Conservation (phyloP, 2,113 vertebrate species). For the Misgurnus mizolepis region DNA sequence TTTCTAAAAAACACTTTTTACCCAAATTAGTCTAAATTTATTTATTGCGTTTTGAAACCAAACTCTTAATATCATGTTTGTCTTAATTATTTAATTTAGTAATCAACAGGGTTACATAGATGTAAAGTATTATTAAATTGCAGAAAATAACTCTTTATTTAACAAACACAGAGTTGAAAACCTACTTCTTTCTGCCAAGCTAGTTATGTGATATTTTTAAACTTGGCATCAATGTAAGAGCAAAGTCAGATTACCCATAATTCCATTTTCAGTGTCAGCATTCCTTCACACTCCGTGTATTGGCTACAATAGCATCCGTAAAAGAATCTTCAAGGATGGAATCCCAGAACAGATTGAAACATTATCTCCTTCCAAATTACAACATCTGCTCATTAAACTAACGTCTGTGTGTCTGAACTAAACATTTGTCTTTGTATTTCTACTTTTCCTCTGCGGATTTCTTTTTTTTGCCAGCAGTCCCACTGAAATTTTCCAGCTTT, state of each 20-base stretch:
- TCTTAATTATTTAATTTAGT: neutral
- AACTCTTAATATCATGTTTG: neutral
- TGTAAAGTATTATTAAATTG: too few species aligned
- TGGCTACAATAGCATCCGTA: neutral
- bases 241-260: neutral
- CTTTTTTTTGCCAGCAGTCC: neutral
- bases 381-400: slow-evolving; percentile 54
- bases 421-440: slow-evolving; percentile 16
- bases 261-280: neutral
- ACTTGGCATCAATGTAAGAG: neutral
- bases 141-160: too few species aligned
- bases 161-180: too few species aligned
- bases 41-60: too few species aligned
- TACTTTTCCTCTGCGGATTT: slow-evolving; percentile 1
- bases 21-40: too few species aligned
- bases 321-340: slow-evolving; percentile 34
- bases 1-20: too few species aligned
- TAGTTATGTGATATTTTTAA: neutral
- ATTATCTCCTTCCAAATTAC: slow-evolving; percentile 52
- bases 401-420: slow-evolving; percentile 52
- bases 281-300: neutral
- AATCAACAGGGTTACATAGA: too few species aligned
- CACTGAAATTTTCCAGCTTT: slow-evolving; percentile 1
- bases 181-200: neutral
- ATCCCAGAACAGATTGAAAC: slow-evolving; percentile 50